Percentiles rank a stretch among this genome's conserved stretches.
These are phyloP conservation scores for Notamacropus eugenii DNA, from an alignment of 2,797 vertebrate genomes.

Conservation along the genomic window DNA sequence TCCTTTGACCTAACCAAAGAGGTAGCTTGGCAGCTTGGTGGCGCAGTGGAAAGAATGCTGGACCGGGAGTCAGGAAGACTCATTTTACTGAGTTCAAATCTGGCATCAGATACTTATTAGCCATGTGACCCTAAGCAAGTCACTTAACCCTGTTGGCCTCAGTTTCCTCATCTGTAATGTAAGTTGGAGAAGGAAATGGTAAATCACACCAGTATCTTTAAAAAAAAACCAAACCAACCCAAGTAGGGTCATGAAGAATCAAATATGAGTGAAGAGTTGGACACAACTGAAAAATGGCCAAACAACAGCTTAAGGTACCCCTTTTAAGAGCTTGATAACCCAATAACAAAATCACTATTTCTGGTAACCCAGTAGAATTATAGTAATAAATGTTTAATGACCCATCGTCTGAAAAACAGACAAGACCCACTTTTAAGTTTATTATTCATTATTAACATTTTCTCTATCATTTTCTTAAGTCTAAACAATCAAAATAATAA, in stretches of 20 bases:
- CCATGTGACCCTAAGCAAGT: not conserved
- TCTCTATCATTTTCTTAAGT: not conserved
- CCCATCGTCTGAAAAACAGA: not conserved
- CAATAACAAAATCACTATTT: not conserved
- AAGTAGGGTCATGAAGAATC: no score
- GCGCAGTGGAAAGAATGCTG: not conserved
- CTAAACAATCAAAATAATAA: not conserved
- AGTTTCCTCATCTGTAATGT: not conserved
- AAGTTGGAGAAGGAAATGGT: no score
- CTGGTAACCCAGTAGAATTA: not conserved
- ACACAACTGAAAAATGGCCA: no score
- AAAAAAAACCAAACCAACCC: no score
- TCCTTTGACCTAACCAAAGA: not conserved
- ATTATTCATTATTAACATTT: not conserved
- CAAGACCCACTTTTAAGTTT: not conserved
- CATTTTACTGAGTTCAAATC: not conserved
- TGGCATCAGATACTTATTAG: not conserved
- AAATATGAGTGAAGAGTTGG: no score
- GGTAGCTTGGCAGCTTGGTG: not conserved
- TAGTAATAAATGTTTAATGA: no score
- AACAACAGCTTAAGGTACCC: not conserved
- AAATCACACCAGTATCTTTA: no score
- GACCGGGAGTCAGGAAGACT: not conserved
- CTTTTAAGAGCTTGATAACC: not conserved
- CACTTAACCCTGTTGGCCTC: not conserved